phyloP scores from a whole-genome alignment of 2,888 invertebrate species.

The Diaphora mendica region DNA sequence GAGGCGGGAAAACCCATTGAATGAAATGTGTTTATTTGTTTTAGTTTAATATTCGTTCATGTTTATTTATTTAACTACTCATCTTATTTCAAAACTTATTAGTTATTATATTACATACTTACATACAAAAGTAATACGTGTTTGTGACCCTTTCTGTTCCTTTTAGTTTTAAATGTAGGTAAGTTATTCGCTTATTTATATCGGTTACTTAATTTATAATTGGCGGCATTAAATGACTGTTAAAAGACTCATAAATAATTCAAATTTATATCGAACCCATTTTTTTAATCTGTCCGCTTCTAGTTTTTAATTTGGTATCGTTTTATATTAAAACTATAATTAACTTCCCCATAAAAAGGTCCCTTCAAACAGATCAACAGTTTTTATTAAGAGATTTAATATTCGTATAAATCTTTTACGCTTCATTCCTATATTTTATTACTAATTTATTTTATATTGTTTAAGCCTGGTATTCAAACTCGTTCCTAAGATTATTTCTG shows the following conservation, averaged over 20 bases:
- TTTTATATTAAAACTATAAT: constrained; percentile 83
- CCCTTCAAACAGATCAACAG: constrained; percentile 73
- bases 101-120: no score
- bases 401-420: constrained; percentile 76
- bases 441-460: constrained; percentile 61
- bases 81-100: not conserved
- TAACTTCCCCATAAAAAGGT: constrained; percentile 78
- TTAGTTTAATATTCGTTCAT: not conserved
- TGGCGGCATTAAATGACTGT: constrained; percentile 71
- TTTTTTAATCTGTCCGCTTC: constrained; percentile 77
- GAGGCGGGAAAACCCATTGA: not conserved
- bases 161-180: not conserved
- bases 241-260: constrained; percentile 77
- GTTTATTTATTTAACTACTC: not conserved
- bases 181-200: constrained; percentile 20
- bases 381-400: constrained; percentile 76
- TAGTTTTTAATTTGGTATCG: constrained; percentile 80
- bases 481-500: constrained; percentile 37
- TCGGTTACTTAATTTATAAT: constrained; percentile 53
- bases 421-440: constrained; percentile 74
- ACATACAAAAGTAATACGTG: not conserved
- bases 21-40: not conserved
- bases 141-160: not conserved
- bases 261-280: constrained; percentile 80
- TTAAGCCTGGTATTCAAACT: constrained; percentile 42